Conservation (phyloP, 2,113 vertebrate species). For the Actinemys pallida region DNA sequence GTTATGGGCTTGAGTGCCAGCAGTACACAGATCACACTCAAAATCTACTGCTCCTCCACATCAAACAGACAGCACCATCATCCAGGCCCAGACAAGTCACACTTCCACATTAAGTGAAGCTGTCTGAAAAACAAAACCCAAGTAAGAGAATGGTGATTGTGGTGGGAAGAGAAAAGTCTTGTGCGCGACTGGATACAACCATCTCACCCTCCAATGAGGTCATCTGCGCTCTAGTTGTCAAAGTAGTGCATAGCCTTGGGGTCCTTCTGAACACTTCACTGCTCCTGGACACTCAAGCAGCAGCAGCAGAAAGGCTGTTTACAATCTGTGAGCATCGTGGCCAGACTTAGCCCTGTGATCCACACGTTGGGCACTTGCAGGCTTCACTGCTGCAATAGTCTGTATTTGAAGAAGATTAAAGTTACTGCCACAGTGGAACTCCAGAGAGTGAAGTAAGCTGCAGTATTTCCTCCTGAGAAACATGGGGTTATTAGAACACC, state of each 20-base stretch:
- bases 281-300: not conserved
- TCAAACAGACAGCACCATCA: not conserved
- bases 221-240: not conserved
- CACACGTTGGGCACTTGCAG: no score
- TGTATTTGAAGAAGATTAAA: slow-evolving; percentile 7
- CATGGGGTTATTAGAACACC: not conserved
- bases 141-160: not conserved
- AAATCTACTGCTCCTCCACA: not conserved
- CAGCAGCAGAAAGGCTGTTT: not conserved
- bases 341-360: not conserved
- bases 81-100: not conserved
- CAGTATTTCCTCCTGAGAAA: no score
- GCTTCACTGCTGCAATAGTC: not conserved
- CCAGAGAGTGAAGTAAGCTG: not conserved
- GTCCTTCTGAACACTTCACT: not conserved
- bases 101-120: not conserved
- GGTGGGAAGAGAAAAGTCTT: not conserved
- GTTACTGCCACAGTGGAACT: slow-evolving; percentile 16
- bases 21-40: not conserved
- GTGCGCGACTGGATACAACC: not conserved
- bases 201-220: not conserved
- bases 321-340: not conserved
- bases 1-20: not conserved
- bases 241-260: not conserved
- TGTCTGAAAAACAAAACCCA: not conserved